Evolutionary conservation across 92 coral and sea anemone genomes (phyloP).

Genomic region (Epizoanthus illoricatus): DNA sequence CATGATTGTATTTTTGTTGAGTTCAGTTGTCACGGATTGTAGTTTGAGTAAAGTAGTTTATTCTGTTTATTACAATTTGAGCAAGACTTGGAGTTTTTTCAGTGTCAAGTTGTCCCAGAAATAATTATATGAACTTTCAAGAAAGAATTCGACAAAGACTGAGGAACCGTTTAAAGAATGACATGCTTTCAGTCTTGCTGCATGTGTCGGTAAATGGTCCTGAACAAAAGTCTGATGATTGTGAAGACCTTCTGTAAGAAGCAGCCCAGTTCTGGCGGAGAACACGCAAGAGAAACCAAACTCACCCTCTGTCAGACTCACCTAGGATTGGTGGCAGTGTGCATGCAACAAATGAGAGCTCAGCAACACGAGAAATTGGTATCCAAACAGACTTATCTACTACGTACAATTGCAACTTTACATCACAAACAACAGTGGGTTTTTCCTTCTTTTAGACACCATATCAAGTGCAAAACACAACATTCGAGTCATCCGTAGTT

Average conservation of each 20-base stretch:
- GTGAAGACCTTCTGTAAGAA: slow-evolving; percentile 31
- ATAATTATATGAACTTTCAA: too few species aligned
- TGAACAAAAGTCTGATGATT: slow-evolving; percentile 16
- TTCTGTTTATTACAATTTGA: too few species aligned
- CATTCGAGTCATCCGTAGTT: too few species aligned
- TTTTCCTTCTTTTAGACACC: too few species aligned
- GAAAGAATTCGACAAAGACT: too few species aligned
- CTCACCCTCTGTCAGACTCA: not conserved
- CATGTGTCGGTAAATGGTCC: slow-evolving; percentile 44
- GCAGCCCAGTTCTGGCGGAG: slow-evolving; percentile 29
- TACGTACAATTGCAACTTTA: not conserved
- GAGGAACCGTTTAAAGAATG: slow-evolving; percentile 40
- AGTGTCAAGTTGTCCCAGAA: too few species aligned
- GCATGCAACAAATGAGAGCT: slow-evolving; percentile 1
- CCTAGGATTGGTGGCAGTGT: slow-evolving; percentile 7
- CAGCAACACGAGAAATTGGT: not conserved
- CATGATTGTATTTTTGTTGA: too few species aligned
- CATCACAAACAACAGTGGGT: too few species aligned
- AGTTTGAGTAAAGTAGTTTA: too few species aligned
- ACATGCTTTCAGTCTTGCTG: slow-evolving; percentile 30
- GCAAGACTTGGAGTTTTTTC: too few species aligned
- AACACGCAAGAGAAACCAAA: slow-evolving; percentile 29
- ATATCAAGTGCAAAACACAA: too few species aligned
- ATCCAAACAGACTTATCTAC: slow-evolving; percentile 1
- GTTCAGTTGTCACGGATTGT: too few species aligned